Evolutionary conservation across 2,888 invertebrate species (phyloP), one percentile per base, ranked within the genome.

Genomic region (Lepidochrysops patricia): DNA sequence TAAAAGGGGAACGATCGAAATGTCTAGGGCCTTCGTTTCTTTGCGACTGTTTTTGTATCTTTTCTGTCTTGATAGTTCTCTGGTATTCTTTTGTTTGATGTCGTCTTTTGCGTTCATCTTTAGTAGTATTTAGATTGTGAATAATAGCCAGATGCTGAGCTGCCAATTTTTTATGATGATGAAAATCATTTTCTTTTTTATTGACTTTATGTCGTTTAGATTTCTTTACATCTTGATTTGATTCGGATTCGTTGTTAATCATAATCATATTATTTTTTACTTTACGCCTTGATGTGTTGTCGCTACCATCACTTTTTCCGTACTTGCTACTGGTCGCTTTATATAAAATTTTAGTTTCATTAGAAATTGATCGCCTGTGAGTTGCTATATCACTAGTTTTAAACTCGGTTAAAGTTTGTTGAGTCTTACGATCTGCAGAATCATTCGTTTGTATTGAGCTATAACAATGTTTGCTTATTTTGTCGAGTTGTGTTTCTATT

Each of bases 401-500:
- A 26, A 6, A n/a, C 6, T 50, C 26, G 50, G 13, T 25, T 43
- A 43, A 19, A 43, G 19, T 43, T 43, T 43, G 43, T 43, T 43
- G 19, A 3, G 9, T 43, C 4, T 0, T 19, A 43, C 23, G 19
- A 9, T 23, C 19, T 23, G 19, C 7, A 23, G 4, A 19, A 43
- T 43, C 43, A 3, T 43, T 43, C 23, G 12, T 0, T 7, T 26
- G 68, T 12, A 67, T 65, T 49, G 78, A 68, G 50, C 79, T 74
- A 13, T 70, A 76, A 65, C 77, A 80, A 50, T 81, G 79, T 62
- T 72, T 75, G 65, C 72, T 80, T 29, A 82, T 81, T 72, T 74
- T 74, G 61, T 74, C 73, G 37, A 82, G 68, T 64, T 82, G 76
- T 58, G 80, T 69, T 66, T 85, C 84, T 43, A 82, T 68, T 15